Conservation (phyloP, 2,797 vertebrate genomes). For the Buceros bicornis region DNA sequence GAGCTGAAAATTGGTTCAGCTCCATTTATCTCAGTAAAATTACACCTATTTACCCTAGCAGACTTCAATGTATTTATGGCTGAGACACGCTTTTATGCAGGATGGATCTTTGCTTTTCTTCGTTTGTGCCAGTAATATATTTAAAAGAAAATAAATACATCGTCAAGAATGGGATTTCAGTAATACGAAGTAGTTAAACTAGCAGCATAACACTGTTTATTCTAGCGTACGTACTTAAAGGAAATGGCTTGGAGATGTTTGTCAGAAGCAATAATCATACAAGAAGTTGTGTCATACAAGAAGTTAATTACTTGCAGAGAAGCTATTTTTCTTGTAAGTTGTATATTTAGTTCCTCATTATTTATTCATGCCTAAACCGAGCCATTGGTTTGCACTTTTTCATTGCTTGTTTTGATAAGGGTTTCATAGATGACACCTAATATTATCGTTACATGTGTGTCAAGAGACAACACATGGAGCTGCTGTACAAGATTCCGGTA, state of each 20-base stretch:
- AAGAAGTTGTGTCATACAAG: neutral
- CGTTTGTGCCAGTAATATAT: neutral
- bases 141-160: neutral
- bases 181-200: neutral
- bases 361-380: neutral
- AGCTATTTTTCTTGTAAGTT: neutral
- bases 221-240: neutral
- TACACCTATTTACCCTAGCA: constrained; percentile 9
- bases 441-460: neutral
- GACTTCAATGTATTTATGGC: neutral
- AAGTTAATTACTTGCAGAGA: neutral
- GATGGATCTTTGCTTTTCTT: neutral
- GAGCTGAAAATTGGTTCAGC: constrained; percentile 54
- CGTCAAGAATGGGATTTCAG: neutral
- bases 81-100: neutral
- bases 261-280: neutral
- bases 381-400: neutral
- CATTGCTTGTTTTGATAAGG: neutral
- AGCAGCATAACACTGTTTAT: neutral
- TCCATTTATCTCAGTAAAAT: constrained; percentile 45
- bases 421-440: neutral
- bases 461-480: neutral
- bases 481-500: neutral
- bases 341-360: neutral
- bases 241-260: neutral